Evolutionary conservation across 2,797 vertebrate species (phyloP).

Genomic region (Urocyon cinereoargenteus): DNA sequence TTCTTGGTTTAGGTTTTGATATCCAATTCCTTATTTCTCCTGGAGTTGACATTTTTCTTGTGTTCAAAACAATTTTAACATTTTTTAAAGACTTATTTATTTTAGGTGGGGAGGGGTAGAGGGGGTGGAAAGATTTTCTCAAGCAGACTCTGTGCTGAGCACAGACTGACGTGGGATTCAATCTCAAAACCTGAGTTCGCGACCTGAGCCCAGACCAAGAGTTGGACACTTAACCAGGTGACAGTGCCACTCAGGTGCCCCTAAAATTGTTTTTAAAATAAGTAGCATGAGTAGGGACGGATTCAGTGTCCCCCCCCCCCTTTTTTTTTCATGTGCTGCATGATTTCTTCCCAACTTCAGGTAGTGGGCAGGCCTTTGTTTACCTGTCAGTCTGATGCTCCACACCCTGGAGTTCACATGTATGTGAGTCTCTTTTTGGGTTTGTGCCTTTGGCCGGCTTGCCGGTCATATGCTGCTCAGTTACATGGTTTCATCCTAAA

Average conservation of each 20-base stretch:
- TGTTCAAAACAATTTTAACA: neutral
- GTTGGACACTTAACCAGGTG: neutral
- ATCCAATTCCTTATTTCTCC: neutral
- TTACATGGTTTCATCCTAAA: neutral
- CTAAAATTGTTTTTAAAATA: neutral
- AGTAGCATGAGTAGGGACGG: neutral
- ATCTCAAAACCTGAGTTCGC: neutral
- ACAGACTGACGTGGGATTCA: neutral
- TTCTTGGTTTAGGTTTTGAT: neutral
- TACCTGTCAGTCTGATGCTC: neutral
- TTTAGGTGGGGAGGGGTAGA: neutral
- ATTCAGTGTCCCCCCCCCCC: neutral
- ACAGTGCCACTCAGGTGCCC: neutral
- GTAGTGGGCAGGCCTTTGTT: neutral
- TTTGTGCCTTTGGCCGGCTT: neutral
- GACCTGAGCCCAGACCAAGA: neutral
- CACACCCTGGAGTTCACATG: neutral
- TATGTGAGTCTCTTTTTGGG: neutral
- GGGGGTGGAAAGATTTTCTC: neutral
- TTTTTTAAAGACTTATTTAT: neutral
- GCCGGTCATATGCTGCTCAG: rapidly evolving
- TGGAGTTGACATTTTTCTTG: neutral
- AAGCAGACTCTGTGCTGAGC: neutral
- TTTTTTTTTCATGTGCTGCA: neutral
- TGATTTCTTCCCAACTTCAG: neutral